phyloP scores from a whole-genome alignment of 2,113 vertebrate genomes.

The Elephantulus edwardii region DNA sequence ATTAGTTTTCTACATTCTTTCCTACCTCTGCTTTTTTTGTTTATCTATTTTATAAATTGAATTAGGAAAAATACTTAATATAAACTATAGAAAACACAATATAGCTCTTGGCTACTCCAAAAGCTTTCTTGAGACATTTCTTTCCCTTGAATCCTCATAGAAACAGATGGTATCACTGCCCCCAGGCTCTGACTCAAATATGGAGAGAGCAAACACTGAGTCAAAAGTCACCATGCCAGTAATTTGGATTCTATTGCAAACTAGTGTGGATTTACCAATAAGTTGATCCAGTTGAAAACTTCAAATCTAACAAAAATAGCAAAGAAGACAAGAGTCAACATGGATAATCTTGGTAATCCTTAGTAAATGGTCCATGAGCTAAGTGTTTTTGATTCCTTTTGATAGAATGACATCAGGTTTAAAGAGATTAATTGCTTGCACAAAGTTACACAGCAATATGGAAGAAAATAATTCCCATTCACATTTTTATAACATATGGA shows the following conservation, averaged over 20 bases:
- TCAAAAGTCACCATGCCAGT: neutral
- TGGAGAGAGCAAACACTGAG: neutral
- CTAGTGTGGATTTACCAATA: neutral
- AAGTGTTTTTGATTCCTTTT: neutral
- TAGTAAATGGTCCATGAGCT: neutral
- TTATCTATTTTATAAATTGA: neutral
- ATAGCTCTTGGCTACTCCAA: neutral
- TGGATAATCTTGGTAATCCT: neutral
- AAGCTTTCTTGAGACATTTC: neutral
- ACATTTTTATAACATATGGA: neutral
- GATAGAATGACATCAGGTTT: neutral
- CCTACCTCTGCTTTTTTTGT: too few species aligned
- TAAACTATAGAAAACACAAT: conserved; percentile 44
- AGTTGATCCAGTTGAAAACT: neutral
- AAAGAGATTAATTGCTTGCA: neutral
- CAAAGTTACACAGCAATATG: neutral
- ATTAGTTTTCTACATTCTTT: neutral
- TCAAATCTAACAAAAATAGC: neutral
- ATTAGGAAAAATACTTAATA: neutral
- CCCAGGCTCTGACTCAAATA: neutral
- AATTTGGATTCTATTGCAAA: neutral
- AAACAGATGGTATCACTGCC: neutral
- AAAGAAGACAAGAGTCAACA: neutral
- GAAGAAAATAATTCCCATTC: neutral
- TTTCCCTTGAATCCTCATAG: conserved; percentile 9